phyloP scores from a whole-genome alignment of 2,888 invertebrate genomes.

The Deroplatys truncata region DNA sequence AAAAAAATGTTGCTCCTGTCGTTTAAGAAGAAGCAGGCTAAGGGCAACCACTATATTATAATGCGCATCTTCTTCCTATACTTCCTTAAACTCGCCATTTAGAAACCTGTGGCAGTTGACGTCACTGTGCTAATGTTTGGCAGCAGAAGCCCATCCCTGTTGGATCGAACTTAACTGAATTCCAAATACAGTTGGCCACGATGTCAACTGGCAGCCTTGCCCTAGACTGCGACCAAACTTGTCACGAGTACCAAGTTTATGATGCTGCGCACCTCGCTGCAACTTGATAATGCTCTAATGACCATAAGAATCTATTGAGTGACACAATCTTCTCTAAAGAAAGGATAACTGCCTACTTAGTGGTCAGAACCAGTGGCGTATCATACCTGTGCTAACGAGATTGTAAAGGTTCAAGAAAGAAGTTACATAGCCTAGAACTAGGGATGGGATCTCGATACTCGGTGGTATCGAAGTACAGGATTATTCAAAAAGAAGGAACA shows the following conservation, averaged over 20 bases:
- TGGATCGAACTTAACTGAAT: not conserved
- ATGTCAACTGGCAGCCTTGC: not conserved
- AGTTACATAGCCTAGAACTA: no score
- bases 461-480: no score
- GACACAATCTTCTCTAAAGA: not conserved
- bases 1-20: not conserved
- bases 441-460: no score
- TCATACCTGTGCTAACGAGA: no score
- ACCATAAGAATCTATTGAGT: not conserved
- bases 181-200: not conserved
- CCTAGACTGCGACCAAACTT: not conserved
- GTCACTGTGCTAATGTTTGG: not conserved
- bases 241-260: not conserved
- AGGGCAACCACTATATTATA: not conserved
- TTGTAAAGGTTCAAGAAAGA: no score
- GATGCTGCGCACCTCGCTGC: not conserved
- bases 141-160: not conserved
- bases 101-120: not conserved
- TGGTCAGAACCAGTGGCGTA: not conserved
- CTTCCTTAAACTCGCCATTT: not conserved
- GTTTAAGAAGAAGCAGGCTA: not conserved
- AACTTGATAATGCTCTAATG: not conserved
- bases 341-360: not conserved
- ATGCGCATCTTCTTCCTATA: not conserved
- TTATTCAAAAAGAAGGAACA: no score